Evolutionary conservation across 2,888 invertebrate genomes (phyloP).

Genomic region (Dynastes maya): DNA sequence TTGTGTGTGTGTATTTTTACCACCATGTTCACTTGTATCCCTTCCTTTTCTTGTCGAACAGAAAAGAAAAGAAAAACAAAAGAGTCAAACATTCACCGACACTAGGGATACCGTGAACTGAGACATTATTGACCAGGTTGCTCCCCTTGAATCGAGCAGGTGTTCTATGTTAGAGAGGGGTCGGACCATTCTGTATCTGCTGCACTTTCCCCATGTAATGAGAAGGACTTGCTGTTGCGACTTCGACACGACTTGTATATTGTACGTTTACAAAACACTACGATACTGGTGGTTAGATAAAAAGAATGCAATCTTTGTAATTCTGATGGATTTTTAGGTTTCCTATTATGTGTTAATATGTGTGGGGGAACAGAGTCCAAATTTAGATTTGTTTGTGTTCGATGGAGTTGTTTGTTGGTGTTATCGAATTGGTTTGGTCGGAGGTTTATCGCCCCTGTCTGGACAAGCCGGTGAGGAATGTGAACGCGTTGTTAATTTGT

Average conservation of each 20-base stretch:
- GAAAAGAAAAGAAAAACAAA: conserved; percentile 33
- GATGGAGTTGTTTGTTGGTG: conserved; percentile 32
- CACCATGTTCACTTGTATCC: conserved; percentile 5
- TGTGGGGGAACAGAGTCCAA: conserved; percentile 44
- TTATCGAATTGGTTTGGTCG: conserved; percentile 39
- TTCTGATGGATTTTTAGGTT: conserved; percentile 30
- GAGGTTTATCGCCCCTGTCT: conserved; percentile 43
- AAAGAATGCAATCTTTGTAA: conserved; percentile 40
- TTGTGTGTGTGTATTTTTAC: conserved; percentile 13
- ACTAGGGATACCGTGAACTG: conserved; percentile 53
- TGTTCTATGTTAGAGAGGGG: conserved; percentile 55
- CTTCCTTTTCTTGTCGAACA: not conserved
- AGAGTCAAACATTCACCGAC: conserved; percentile 43
- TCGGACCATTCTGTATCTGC: conserved; percentile 49
- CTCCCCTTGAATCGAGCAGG: conserved; percentile 65
- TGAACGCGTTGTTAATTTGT: conserved; percentile 13
- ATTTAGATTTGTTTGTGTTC: conserved; percentile 47
- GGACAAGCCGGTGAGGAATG: conserved; percentile 36
- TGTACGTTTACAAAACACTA: conserved; percentile 11
- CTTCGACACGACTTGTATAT: conserved; percentile 20
- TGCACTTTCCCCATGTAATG: conserved; percentile 46
- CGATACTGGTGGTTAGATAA: conserved; percentile 33
- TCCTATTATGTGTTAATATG: conserved; percentile 46
- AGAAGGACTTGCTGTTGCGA: conserved; percentile 27
- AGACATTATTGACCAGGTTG: conserved; percentile 65